A percentile compares a stretch with the other conserved stretches of the same genome.
Conservation (phyloP, 2,113 vertebrate species). For the Tetrax tetrax region DNA sequence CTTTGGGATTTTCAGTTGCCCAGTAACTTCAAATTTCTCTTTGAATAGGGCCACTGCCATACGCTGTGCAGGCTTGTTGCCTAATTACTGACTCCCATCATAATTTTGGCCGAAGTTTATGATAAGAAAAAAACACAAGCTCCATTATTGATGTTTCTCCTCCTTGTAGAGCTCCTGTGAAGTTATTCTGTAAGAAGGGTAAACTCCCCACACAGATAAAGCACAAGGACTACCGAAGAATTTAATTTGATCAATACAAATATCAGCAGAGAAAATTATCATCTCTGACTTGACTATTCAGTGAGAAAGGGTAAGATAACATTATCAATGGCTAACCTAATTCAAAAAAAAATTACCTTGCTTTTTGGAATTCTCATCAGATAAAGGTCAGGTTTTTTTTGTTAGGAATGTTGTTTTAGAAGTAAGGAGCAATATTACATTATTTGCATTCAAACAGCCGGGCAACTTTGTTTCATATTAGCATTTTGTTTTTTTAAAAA, state of each 20-base stretch:
- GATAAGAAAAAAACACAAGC: neutral
- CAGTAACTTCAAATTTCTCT: neutral
- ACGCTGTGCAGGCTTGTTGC: neutral
- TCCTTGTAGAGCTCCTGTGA: neutral
- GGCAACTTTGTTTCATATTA: neutral
- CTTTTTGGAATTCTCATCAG: constrained; percentile 6
- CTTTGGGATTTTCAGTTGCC: neutral
- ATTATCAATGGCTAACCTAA: neutral
- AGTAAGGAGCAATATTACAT: neutral
- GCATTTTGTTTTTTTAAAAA: neutral
- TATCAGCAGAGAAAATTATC: constrained; percentile 16
- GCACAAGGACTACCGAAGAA: neutral
- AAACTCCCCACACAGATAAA: neutral
- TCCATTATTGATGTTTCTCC: neutral
- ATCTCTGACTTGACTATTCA: neutral
- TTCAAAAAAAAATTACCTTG: neutral
- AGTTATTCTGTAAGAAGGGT: neutral
- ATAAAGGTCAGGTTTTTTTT: neutral
- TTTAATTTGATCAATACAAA: constrained; percentile 37
- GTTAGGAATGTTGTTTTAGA: neutral
- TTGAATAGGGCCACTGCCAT: neutral
- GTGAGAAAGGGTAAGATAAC: neutral
- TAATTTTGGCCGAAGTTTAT: neutral
- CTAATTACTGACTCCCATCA: neutral
- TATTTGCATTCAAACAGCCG: neutral